Evolutionary conservation across 1,140 invertebrate genomes (phyloP).

Genomic region (Cephus cinctus): DNA sequence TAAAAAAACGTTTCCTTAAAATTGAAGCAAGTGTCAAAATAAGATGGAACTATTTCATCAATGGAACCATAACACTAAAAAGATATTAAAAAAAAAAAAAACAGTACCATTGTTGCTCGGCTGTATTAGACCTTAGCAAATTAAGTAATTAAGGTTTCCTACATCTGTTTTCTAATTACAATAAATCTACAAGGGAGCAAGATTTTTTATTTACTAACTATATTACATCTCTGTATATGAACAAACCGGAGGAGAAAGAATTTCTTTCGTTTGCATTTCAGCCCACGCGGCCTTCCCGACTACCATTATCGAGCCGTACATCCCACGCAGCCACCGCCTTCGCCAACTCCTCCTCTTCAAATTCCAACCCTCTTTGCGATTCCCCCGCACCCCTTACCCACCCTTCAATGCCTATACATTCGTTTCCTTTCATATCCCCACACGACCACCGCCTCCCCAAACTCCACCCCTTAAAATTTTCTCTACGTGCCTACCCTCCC

Average conservation of each 20-base stretch:
- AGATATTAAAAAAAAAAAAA: neutral
- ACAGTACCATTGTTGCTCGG: neutral
- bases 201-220: too few relatives aligned
- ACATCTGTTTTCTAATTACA: neutral
- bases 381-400: too few relatives aligned
- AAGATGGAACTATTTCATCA: too few relatives aligned
- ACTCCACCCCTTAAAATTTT: slow-evolving; percentile 1
- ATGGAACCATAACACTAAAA: too few relatives aligned
- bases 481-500: neutral
- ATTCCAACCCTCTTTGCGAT: neutral
- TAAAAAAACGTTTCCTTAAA: too few relatives aligned
- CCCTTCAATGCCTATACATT: too few relatives aligned
- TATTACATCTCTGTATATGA: neutral
- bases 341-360: neutral
- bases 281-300: slow-evolving; percentile 14
- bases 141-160: too few relatives aligned
- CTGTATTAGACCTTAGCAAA: slow-evolving; percentile 2
- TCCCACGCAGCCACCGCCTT: slow-evolving; percentile 28
- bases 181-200: too few relatives aligned
- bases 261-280: slow-evolving; percentile 19
- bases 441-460: slow-evolving; percentile 2
- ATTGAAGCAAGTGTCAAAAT: too few relatives aligned
- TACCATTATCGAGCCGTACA: slow-evolving; percentile 36
- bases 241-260: slow-evolving; percentile 1
- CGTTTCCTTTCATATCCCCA: too few relatives aligned